Evolutionary conservation across 2,113 vertebrate species (phyloP), one percentile per base, ranked within the genome.

Genomic region (Acrocephalus kingi): DNA sequence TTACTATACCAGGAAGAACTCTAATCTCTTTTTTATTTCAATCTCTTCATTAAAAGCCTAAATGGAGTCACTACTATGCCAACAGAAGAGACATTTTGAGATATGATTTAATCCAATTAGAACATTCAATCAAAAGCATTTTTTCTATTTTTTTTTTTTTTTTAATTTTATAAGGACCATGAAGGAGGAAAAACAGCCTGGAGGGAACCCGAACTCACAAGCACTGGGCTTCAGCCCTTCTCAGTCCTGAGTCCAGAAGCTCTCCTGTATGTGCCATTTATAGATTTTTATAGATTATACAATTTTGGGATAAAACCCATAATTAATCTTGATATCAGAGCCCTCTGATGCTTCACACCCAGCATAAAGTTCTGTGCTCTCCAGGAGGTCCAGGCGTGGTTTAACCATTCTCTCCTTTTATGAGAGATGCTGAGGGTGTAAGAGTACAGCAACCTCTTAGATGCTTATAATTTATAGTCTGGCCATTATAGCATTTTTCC

Each of bases 391-490:
- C 54, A 68, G 27, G 10, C 0, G 1, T 55, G 37, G 31, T 59
- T 75, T 66, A 66, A 61, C 7, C 54, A 31, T 76, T 52, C 30
- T 71, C 27, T 78, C 6, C 11, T 74, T 77, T 30, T 27, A 33
- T 6, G 25, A 55, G 1, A 1, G 1, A 1, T 49, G 5, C 8
- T 55, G n/a, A 25, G 31, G 6, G 4, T 46, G 1, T 55, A 28
- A 68, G 35, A 21, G 3, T 21, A 55, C 0, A 0, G 21, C 18
- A 31, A 20, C 2, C 5, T 43, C 31, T 52, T 28, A 37, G 9
- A 39, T 1, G 0, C 3, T 45, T 68, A 19, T 15, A 54, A 13
- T 45, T 68, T 61, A 5, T 37, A 58, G 2, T 41, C 15, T 73
- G 37, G 9, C 12, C 6, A 30, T 79, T 45, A 5, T 12, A 64